Evolutionary conservation across 2,888 invertebrate species (phyloP).

Genomic region (Oligia latruncula): DNA sequence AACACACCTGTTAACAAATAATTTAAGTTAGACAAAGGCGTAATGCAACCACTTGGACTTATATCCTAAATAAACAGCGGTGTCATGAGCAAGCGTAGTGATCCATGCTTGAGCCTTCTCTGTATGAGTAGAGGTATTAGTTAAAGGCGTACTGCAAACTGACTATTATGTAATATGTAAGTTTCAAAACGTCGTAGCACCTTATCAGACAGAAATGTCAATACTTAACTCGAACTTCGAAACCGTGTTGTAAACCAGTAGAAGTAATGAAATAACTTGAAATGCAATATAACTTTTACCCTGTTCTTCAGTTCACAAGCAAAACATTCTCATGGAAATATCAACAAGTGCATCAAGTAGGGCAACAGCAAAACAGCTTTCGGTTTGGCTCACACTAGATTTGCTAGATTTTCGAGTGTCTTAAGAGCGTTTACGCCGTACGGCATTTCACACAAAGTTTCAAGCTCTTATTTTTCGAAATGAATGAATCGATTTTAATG

Average conservation of each 20-base stretch:
- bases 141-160: background rate
- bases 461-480: too few relatives aligned
- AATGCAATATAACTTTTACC: slow-evolving; percentile 1
- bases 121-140: background rate
- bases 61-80: background rate
- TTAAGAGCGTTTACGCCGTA: too few relatives aligned
- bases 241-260: slow-evolving; percentile 11
- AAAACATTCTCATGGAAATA: slow-evolving; percentile 8
- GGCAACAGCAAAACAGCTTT: background rate
- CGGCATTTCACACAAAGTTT: too few relatives aligned
- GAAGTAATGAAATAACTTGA: slow-evolving; percentile 10
- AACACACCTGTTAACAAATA: slow-evolving; percentile 91
- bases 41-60: background rate
- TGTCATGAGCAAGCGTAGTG: background rate
- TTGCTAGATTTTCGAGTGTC: background rate
- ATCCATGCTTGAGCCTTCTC: background rate
- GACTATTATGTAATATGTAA: background rate
- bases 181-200: background rate
- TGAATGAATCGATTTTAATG: too few relatives aligned
- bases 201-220: background rate
- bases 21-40: background rate
- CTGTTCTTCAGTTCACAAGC: background rate
- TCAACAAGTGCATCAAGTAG: background rate
- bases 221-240: background rate
- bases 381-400: background rate